Evolutionary conservation across 2,797 vertebrate species (phyloP), one percentile per base, ranked within the genome.

Genomic region (Rhyacichthys aspro): DNA sequence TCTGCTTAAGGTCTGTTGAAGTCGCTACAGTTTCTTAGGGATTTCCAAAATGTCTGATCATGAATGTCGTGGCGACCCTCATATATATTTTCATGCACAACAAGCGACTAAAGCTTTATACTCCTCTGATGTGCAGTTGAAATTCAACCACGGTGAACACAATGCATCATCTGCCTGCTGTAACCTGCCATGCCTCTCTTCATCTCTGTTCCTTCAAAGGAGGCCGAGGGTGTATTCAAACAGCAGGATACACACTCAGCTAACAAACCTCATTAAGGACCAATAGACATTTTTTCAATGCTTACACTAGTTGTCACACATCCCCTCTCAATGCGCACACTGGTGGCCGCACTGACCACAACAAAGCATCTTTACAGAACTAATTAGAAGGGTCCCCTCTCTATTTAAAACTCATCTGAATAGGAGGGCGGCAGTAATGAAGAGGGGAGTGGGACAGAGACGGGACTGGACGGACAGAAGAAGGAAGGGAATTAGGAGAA

Each of bases 351-450:
- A 82, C 85, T 81, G 87, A 78, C 85, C 65, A 67, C 74, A 55
- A 89, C 84, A 90, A 88, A 89, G 86, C 88, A 79, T 90, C 88
- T 89, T 89, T 90, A 76, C 89, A 90, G 90, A 92, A 90, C 90
- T 93, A 91, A 93, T 93, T 92, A 92, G 90, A 86, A 83, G 79
- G 81, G 83, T 83, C 84, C 85, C 78, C 81, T 84, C 81, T 84
- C 75, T 66, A 80, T 88, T 87, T 84, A 78, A 82, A 78, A 72
- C 84, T 87, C 81, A 89, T 90, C 82, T 90, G 89, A 92, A 92
- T 90, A 76, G 83, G 74, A 77, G 70, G 77, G 79, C 73, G 61
- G 81, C 81, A 72, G 75, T 82, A 80, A 86, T 72, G 70, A 84
- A 66, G 72, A 82, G 45, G 45, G 58, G 73, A 78, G 75, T 67